These are phyloP conservation scores for Ernsta delagoae DNA, from an alignment of 2,888 invertebrate genomes.

Conservation along the genomic window DNA sequence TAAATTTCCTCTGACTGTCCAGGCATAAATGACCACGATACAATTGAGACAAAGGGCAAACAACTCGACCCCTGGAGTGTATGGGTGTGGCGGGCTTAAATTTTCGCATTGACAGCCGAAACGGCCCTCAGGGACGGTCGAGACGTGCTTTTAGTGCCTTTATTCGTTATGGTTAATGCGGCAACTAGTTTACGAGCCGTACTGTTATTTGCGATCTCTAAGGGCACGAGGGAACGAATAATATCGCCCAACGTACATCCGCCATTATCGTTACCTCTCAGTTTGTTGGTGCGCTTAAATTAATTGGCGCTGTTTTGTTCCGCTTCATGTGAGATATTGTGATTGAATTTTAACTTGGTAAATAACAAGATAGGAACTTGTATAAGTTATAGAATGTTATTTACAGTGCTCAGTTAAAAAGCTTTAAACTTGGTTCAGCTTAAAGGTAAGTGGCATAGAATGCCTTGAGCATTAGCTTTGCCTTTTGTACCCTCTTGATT, in stretches of 20 bases:
- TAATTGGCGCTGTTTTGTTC: constrained; percentile 21
- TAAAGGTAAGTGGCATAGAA: no score
- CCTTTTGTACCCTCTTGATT: no score
- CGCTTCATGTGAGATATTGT: not conserved
- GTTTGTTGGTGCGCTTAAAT: constrained; percentile 22
- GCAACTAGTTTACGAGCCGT: constrained; percentile 79
- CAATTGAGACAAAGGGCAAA: constrained; percentile 81
- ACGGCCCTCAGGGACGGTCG: constrained; percentile 78
- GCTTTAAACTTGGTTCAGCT: no score
- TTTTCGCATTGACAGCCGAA: constrained; percentile 84
- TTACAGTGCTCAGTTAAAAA: not conserved
- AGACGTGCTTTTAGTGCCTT: constrained; percentile 82
- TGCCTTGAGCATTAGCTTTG: no score
- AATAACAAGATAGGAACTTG: not conserved
- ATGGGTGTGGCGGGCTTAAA: constrained; percentile 83
- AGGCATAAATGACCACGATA: constrained; percentile 57
- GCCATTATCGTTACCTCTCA: constrained; percentile 32
- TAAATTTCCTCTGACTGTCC: constrained; percentile 39
- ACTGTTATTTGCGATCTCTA: constrained; percentile 77
- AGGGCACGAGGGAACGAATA: constrained; percentile 46
- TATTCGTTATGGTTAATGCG: constrained; percentile 84
- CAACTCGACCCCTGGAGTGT: constrained; percentile 81
- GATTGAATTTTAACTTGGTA: not conserved
- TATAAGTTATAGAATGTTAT: not conserved
- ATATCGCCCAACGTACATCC: constrained; percentile 35